Evolutionary conservation across 2,797 vertebrate species (phyloP).

Genomic region (Hephaestus fuliginosus): DNA sequence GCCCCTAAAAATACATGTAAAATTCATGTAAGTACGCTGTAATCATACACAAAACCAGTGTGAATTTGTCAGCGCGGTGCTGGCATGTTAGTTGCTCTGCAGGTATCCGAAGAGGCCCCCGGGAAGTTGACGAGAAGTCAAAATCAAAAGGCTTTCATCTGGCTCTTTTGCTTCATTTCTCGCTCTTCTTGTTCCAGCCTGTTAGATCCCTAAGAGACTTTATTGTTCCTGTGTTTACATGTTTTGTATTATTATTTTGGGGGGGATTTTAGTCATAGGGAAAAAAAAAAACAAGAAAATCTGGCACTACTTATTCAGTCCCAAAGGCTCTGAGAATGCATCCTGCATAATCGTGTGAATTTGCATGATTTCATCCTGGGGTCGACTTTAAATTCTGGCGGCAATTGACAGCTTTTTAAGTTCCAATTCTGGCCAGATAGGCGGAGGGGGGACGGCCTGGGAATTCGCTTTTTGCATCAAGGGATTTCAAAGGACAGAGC

Average conservation of each 20-base stretch:
- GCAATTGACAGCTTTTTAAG: slow-evolving; percentile 59
- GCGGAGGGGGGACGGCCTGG: slow-evolving; percentile 30
- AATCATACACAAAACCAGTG: not conserved
- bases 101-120: not conserved
- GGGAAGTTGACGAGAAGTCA: slow-evolving; percentile 26
- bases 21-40: not conserved
- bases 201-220: slow-evolving; percentile 3
- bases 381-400: slow-evolving; percentile 55
- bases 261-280: slow-evolving; percentile 9
- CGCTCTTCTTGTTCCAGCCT: not conserved
- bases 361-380: slow-evolving; percentile 51
- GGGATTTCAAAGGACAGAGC: slow-evolving; percentile 65
- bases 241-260: slow-evolving; percentile 34
- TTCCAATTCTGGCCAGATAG: slow-evolving; percentile 45
- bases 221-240: slow-evolving; percentile 34
- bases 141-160: slow-evolving; percentile 39
- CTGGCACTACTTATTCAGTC: slow-evolving; percentile 41
- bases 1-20: not conserved
- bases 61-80: slow-evolving; percentile 16
- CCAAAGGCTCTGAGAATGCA: slow-evolving; percentile 52
- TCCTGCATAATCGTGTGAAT: slow-evolving; percentile 60
- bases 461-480: slow-evolving; percentile 57
- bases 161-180: slow-evolving; percentile 1
- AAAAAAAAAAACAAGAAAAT: not conserved
- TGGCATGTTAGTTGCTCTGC: not conserved